Evolutionary conservation across 2,113 vertebrate species (phyloP).

Genomic region (Gasterosteus aculeatus): DNA sequence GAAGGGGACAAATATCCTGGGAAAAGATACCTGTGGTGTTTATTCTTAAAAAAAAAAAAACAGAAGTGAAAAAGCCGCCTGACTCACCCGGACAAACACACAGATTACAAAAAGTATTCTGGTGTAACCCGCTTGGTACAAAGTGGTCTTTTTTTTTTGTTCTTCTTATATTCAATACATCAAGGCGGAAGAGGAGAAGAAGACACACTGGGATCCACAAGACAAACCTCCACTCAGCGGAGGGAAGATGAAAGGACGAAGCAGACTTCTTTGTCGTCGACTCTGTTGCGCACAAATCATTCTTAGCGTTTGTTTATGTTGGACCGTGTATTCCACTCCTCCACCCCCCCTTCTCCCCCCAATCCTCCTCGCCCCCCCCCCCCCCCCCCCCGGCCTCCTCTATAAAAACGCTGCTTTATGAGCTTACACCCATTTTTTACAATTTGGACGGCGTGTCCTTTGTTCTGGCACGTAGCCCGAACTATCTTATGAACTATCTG

Average conservation of each 20-base stretch:
- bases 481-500: slow-evolving; percentile 54
- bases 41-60: background rate
- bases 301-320: slow-evolving; percentile 72
- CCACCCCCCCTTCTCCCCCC: slow-evolving; percentile 24
- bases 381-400: slow-evolving; percentile 1
- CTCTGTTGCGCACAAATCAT: slow-evolving; percentile 66
- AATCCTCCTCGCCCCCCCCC: no score
- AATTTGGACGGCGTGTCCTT: slow-evolving; percentile 66
- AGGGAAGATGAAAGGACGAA: slow-evolving; percentile 56
- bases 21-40: background rate
- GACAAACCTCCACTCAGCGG: slow-evolving; percentile 43
- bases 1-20: slow-evolving; percentile 1
- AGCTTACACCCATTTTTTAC: slow-evolving; percentile 67
- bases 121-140: slow-evolving; percentile 16
- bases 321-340: slow-evolving; percentile 58
- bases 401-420: slow-evolving; percentile 70
- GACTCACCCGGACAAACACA: slow-evolving; percentile 1
- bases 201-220: slow-evolving; percentile 50
- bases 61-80: background rate
- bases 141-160: slow-evolving; percentile 8
- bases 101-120: slow-evolving; percentile 30
- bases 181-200: slow-evolving; percentile 43
- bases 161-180: slow-evolving; percentile 26
- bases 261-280: slow-evolving; percentile 57
- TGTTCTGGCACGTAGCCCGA: slow-evolving; percentile 42